Base-by-base conservation (phyloP, 2,113 vertebrate species). In the Nothobranchius furzeri region DNA sequence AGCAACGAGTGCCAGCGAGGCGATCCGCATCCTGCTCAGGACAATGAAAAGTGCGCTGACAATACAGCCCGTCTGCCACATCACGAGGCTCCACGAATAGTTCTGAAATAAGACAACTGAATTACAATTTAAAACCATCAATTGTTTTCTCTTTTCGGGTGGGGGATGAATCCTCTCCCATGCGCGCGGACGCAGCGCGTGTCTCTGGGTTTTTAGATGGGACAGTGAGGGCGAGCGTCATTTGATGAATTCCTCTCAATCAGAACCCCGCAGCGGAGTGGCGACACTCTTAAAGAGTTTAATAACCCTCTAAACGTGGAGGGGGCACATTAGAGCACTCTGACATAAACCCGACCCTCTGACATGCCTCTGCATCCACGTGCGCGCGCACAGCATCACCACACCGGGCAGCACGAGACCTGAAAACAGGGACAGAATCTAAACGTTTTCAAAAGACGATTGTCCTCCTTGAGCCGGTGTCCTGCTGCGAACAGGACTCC, bases 1-100 rank as follows among this genome's bases (percentile, higher is more conserved):
- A 90, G 92, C 92, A 93, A 93, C 91, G 88, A 65, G 87, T 83
- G 82, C 79, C 84, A 86, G 76, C 70, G 70, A 89, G 80, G 78
- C 77, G 84, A 90, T 78, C 86, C 84, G 88, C 89, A 90, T 91
- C 90, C 87, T 68, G 81, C 81, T 68, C 89, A 91, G 90, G 90
- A 92, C 92, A 92, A 91, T 90, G 90, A 86, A 70, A 83, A 85
- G 90, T 76, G 75, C 45, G 72, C 73, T 70, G 66, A 70, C 67
- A 78, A 69, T 72, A 76, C 73, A 64, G 9, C 54, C 55, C 50
- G 66, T 46, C 36, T 25, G 48, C n/a, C 40, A 67, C 67, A 30
- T 47, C 12, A 6, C 30, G 9, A 48, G 3, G 20, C 62, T 20
- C 45, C 17, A 1, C 15, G 1, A 14, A 50, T 53, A 54, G n/a